Evolutionary conservation across 2,888 invertebrate species (phyloP).

Genomic region (Cryptocheilus praepositus): DNA sequence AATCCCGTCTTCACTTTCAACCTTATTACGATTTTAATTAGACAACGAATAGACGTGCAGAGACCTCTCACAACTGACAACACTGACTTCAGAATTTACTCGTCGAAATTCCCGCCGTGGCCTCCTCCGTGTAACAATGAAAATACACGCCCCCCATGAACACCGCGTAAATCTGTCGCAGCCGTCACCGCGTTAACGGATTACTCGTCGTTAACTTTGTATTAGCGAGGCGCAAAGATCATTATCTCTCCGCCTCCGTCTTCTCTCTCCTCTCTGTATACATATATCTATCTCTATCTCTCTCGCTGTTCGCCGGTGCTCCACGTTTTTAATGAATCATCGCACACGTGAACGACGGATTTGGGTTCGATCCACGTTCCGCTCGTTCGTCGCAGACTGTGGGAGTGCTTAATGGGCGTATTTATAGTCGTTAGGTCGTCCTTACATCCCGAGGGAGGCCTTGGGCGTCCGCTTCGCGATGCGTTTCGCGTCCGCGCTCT

Average conservation of each 20-base stretch:
- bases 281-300: background rate
- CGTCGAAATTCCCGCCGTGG: too few relatives aligned
- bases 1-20: too few relatives aligned
- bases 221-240: too few relatives aligned
- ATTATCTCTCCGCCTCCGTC: background rate
- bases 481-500: background rate
- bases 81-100: too few relatives aligned
- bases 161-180: too few relatives aligned
- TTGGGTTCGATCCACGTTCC: constrained; percentile 49
- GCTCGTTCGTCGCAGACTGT: constrained; percentile 26
- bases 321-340: constrained; percentile 4
- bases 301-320: background rate
- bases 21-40: too few relatives aligned
- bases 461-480: constrained; percentile 24
- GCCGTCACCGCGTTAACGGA: too few relatives aligned
- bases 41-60: too few relatives aligned
- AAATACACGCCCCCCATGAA: too few relatives aligned
- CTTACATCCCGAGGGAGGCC: constrained; percentile 20
- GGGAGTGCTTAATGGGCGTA: constrained; percentile 38
- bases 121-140: too few relatives aligned
- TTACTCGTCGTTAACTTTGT: too few relatives aligned
- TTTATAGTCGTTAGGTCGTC: constrained; percentile 32
- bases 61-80: too few relatives aligned
- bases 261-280: constrained; percentile 3
- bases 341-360: constrained; percentile 30